These are phyloP conservation scores for Tetramorium parvispinum DNA, from an alignment of 1,140 invertebrate species.

Conservation along the genomic window DNA sequence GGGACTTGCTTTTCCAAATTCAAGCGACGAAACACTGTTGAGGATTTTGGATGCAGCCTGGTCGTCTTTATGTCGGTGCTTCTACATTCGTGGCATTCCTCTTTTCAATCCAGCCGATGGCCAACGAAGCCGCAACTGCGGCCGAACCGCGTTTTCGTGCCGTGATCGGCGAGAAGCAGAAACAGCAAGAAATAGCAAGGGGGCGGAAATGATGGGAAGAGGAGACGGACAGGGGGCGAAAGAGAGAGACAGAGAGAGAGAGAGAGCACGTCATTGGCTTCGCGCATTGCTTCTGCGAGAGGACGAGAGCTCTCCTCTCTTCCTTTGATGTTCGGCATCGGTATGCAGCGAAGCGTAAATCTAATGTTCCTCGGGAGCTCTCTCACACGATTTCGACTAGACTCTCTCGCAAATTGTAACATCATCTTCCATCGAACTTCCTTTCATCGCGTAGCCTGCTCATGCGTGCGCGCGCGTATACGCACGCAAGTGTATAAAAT, in stretches of 20 bases:
- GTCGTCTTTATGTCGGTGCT: slow-evolving; percentile 23
- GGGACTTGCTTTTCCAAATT: slow-evolving; percentile 37
- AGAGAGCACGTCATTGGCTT: slow-evolving; percentile 6
- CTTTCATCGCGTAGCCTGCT: slow-evolving; percentile 48
- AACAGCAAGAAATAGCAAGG: slow-evolving; percentile 22
- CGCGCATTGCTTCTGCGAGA: slow-evolving; percentile 8
- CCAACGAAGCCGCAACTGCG: slow-evolving; percentile 49
- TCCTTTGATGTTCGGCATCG: slow-evolving; percentile 65
- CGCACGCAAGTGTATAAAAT: slow-evolving; percentile 4
- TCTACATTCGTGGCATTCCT: slow-evolving; percentile 46
- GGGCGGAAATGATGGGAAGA: background rate
- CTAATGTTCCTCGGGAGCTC: slow-evolving; percentile 53
- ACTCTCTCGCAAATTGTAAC: slow-evolving; percentile 59
- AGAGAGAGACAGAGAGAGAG: background rate
- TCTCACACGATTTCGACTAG: slow-evolving; percentile 46
- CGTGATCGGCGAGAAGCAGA: slow-evolving; percentile 34
- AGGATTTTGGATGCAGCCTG: slow-evolving; percentile 11
- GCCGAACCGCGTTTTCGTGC: slow-evolving; percentile 42
- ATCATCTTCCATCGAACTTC: slow-evolving; percentile 63
- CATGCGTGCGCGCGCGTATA: slow-evolving; percentile 39
- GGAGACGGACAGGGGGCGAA: background rate
- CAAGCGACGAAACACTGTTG: slow-evolving; percentile 18
- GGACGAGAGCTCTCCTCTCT: slow-evolving; percentile 21
- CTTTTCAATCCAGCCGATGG: slow-evolving; percentile 53
- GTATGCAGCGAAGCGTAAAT: slow-evolving; percentile 52